Evolutionary conservation across 2,888 invertebrate genomes (phyloP).

Genomic region (Limenitis camilla): DNA sequence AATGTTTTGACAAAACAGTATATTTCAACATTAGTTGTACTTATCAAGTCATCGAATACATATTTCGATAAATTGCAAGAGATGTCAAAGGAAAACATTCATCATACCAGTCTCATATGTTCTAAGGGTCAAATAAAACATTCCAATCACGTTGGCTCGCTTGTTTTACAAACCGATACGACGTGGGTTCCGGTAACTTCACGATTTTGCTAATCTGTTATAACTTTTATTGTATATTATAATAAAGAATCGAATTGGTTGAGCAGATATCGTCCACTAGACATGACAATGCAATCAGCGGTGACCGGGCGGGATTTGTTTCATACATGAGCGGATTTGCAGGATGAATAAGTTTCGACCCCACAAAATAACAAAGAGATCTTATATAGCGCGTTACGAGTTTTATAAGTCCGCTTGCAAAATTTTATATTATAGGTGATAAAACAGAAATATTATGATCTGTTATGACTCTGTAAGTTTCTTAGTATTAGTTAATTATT

Average conservation of each 20-base stretch:
- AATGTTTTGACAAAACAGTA: not conserved
- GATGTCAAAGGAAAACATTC: conserved; percentile 63
- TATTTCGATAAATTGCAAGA: conserved; percentile 42
- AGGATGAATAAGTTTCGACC: conserved; percentile 74
- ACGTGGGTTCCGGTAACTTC: conserved; percentile 47
- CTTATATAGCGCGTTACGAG: conserved; percentile 60
- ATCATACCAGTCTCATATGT: conserved; percentile 71
- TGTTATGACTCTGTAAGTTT: not conserved
- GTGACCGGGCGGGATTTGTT: conserved; percentile 73
- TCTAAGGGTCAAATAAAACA: conserved; percentile 65
- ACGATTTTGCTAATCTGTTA: conserved; percentile 23
- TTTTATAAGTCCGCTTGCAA: conserved; percentile 65
- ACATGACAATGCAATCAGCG: conserved; percentile 75
- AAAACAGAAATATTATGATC: conserved; percentile 9
- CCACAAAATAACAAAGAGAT: conserved; percentile 70
- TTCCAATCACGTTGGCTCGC: conserved; percentile 71
- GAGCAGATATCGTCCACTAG: conserved; percentile 39
- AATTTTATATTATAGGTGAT: conserved; percentile 44
- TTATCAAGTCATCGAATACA: conserved; percentile 37
- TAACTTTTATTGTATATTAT: conserved; percentile 25
- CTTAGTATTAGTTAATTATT: no score
- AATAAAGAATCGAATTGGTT: conserved; percentile 31
- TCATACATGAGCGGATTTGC: conserved; percentile 74
- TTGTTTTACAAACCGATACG: conserved; percentile 73
- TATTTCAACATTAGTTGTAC: conserved; percentile 30